Evolutionary conservation across 1,140 invertebrate species (phyloP), one percentile per base, ranked within the genome.

Genomic region (Parasteatoda tepidariorum): DNA sequence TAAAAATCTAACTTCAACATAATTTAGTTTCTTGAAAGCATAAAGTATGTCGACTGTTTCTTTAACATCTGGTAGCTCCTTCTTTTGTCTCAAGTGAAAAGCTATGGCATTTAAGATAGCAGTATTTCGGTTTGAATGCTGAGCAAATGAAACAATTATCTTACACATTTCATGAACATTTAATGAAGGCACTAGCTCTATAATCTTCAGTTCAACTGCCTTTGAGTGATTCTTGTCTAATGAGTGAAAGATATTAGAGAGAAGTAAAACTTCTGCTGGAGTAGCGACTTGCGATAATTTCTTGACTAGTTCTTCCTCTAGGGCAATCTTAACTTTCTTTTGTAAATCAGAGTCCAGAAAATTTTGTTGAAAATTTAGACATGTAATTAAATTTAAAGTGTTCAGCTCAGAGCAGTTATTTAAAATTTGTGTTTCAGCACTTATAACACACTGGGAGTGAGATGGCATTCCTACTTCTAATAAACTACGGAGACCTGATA

Each of bases 401-500:
- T 15, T 33, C 1, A 82, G 48, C 0, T 28, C 3, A 13, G 26
- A 1, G 38, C 70, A 41, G 22, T 61, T 59, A 28, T 38, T 28
- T 22, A 82, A 26, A 30, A 82, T 61, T 18, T 3, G 41, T 30
- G 28, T 13, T 62, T 82, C 48, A 2, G 78, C 78, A 22, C 31
- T 33, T 22, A 70, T 13, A 34, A 70, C 55, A 38, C 5, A 59
- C 11, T 22, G 6, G 4, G 78, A 34, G 18, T 57, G 3, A 26
- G 66, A 7, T 15, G 67, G 33, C 6, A 70, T 24, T 26, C 66
- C 78, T 24, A 82, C 26, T 71, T 82, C 78, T 2, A 82, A 34
- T 7, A 82, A 62, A 62, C 66, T 61, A 18, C 78, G 78, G 1
- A 82, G 31, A 30, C 78, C 78, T 22, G 78, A 82, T 24, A 82